Evolutionary conservation across 2,113 vertebrate genomes (phyloP).

Genomic region (Paramormyrops kingsleyae): DNA sequence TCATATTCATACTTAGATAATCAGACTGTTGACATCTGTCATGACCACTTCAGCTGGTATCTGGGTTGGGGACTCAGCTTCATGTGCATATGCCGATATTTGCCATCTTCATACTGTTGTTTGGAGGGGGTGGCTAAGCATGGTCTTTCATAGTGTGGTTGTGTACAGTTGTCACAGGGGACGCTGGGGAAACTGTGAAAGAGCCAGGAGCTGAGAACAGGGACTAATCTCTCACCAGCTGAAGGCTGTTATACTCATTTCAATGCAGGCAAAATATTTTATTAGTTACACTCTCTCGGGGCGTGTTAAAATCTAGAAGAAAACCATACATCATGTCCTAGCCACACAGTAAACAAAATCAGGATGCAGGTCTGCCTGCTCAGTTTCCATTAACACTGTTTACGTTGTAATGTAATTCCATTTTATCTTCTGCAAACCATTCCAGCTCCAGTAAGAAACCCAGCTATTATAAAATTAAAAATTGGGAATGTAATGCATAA

Average conservation of each 20-base stretch:
- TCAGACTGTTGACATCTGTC: conserved; percentile 89
- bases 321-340: neutral
- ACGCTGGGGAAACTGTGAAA: neutral
- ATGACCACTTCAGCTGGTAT: conserved; percentile 97
- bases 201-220: neutral
- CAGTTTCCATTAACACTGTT: neutral
- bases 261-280: neutral
- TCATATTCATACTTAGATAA: conserved; percentile 71
- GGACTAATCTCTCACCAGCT: neutral
- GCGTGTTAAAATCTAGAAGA: neutral
- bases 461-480: neutral
- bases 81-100: conserved; percentile 56
- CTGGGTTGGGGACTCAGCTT: conserved; percentile 96
- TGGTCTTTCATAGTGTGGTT: neutral
- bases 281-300: neutral
- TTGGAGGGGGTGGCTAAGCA: neutral
- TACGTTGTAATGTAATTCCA: neutral
- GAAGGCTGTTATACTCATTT: neutral
- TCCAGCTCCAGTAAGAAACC: neutral
- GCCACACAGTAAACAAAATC: neutral
- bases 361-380: neutral
- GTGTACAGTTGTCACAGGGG: neutral
- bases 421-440: neutral
- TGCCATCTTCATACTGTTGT: neutral
- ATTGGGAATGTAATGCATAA: neutral